Evolutionary conservation across 2,113 vertebrate genomes (phyloP).

Genomic region (Hemiscyllium ocellatum): DNA sequence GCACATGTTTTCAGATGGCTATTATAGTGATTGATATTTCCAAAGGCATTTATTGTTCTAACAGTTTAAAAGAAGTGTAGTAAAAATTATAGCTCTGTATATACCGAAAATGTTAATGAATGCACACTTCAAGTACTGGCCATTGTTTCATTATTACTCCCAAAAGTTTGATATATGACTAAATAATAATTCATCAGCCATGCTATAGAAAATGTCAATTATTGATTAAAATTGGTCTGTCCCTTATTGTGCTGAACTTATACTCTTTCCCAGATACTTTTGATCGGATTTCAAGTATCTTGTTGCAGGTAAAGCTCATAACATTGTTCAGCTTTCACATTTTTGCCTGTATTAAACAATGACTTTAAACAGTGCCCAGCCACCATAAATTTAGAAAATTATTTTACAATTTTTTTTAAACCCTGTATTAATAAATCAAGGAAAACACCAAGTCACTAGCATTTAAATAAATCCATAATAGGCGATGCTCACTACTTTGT

Average conservation of each 20-base stretch:
- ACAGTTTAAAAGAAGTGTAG: background rate
- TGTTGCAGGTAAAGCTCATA: background rate
- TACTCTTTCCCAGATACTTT: background rate
- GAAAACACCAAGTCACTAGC: background rate
- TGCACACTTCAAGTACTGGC: background rate
- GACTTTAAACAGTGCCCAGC: conserved; percentile 24
- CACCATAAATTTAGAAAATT: conserved; percentile 31
- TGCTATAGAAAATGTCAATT: background rate
- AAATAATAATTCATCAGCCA: conserved; percentile 16
- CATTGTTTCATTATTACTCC: background rate
- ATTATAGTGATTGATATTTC: background rate
- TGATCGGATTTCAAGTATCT: background rate
- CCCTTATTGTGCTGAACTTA: background rate
- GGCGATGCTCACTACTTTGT: background rate
- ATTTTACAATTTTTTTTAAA: conserved; percentile 34
- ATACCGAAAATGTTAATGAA: background rate
- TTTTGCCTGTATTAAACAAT: background rate
- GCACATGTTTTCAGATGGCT: background rate
- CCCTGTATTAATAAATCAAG: conserved; percentile 26
- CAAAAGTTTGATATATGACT: background rate
- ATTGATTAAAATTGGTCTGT: background rate
- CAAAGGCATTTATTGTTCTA: conserved; percentile 19
- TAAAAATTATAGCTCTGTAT: background rate
- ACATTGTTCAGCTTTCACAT: background rate
- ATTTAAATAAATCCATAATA: background rate